Percentiles rank a stretch among this genome's conserved stretches.
phyloP scores from a whole-genome alignment of 2,888 invertebrate species.

The Chymomyza procnemis region DNA sequence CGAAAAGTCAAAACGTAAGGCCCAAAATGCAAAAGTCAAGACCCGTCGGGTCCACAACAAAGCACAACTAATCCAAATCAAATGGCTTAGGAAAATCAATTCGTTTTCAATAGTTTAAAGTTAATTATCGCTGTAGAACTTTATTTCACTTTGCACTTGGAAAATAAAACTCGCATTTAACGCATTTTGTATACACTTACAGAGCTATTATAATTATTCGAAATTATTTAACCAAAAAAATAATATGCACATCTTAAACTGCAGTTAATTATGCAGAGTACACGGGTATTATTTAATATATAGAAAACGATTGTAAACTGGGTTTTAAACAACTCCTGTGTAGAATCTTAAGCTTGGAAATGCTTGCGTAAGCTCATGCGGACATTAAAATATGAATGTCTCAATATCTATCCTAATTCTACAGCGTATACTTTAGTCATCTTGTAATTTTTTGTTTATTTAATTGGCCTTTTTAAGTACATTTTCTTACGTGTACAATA shows the following conservation, averaged over 20 bases:
- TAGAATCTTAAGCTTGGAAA: too few species aligned
- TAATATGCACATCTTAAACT: too few species aligned
- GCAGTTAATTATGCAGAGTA: too few species aligned
- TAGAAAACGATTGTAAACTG: too few species aligned
- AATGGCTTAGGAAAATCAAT: conserved; percentile 68
- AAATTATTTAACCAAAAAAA: too few species aligned
- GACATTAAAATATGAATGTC: too few species aligned
- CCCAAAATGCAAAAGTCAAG: conserved; percentile 1
- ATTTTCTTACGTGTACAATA: conserved; percentile 37
- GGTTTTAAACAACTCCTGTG: too few species aligned
- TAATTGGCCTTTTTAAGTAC: conserved; percentile 36
- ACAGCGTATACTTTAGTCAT: conserved; percentile 43
- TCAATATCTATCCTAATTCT: too few species aligned
- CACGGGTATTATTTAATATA: too few species aligned
- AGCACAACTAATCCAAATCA: conserved; percentile 71
- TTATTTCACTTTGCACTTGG: conserved; percentile 44
- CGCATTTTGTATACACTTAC: not conserved
- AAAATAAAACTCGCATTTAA: not conserved
- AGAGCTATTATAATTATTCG: too few species aligned
- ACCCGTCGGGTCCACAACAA: conserved; percentile 37
- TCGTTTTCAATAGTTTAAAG: conserved; percentile 73
- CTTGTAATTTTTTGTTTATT: conserved; percentile 63
- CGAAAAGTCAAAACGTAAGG: not conserved
- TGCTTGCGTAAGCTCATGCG: too few species aligned
- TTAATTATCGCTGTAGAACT: conserved; percentile 69